Conservation (phyloP, 2,797 vertebrate genomes). For the Characodon lateralis region DNA sequence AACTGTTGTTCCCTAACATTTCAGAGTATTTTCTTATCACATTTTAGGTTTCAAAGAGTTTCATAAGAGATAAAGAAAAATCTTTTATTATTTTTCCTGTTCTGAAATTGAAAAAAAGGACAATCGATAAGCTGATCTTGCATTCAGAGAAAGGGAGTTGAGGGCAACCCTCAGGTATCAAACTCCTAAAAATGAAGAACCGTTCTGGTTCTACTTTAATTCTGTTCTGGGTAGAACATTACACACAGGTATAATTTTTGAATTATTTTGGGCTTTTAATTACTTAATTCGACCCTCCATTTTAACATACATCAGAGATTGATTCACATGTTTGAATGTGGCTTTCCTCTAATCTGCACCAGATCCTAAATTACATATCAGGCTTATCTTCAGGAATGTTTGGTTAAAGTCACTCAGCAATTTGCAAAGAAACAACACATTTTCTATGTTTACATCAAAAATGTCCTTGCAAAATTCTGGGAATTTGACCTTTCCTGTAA, state of each 20-base stretch:
- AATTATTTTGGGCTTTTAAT: background rate
- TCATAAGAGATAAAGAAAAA: conserved; percentile 29
- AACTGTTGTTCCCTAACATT: conserved; percentile 18
- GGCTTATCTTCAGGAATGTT: background rate
- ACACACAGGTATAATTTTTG: background rate
- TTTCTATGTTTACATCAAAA: background rate
- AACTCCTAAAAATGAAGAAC: background rate
- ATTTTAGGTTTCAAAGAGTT: conserved; percentile 21
- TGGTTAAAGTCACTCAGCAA: background rate
- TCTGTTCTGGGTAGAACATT: background rate
- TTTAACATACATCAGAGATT: background rate
- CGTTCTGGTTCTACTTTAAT: background rate
- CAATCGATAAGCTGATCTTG: background rate
- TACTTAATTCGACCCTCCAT: background rate
- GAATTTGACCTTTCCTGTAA: background rate
- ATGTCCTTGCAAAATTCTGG: background rate
- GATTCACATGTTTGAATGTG: too few species aligned
- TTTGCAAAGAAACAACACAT: background rate
- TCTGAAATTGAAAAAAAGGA: background rate
- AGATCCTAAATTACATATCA: background rate
- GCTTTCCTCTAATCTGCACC: background rate
- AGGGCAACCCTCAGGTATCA: background rate
- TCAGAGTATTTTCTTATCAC: conserved; percentile 12
- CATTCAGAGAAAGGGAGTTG: background rate
- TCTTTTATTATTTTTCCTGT: background rate